Conservation (phyloP, 2,797 vertebrate species). For the Mormyrops attenuatus region DNA sequence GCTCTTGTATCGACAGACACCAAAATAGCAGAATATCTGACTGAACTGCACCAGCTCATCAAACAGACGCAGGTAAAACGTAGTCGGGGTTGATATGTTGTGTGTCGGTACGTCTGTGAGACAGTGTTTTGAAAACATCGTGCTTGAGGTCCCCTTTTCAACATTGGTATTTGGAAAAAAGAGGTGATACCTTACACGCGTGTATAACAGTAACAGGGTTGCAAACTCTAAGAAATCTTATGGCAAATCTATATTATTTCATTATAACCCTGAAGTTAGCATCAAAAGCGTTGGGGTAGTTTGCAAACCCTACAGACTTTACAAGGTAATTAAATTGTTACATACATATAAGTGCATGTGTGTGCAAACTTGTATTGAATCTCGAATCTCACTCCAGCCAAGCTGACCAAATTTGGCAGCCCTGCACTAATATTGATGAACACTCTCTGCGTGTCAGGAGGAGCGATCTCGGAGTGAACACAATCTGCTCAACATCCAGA, state of each 20-base stretch:
- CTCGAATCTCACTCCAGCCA: background rate
- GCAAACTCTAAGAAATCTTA: background rate
- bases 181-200: background rate
- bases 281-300: background rate
- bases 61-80: constrained; percentile 79
- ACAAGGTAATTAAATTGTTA: background rate
- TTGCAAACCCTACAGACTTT: background rate
- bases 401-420: background rate
- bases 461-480: constrained; percentile 84
- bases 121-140: background rate
- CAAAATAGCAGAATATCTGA: constrained; percentile 79
- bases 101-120: background rate
- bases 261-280: background rate
- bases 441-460: constrained; percentile 59
- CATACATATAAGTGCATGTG: background rate
- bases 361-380: background rate
- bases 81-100: background rate
- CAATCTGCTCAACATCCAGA: constrained; percentile 90
- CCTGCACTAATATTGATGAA: background rate
- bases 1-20: constrained; percentile 81
- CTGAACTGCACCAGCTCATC: constrained; percentile 84
- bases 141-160: background rate
- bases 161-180: background rate
- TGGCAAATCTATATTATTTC: background rate
- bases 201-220: background rate